Conservation (phyloP, 2,797 vertebrate genomes). For the Oryzias sinensis region DNA sequence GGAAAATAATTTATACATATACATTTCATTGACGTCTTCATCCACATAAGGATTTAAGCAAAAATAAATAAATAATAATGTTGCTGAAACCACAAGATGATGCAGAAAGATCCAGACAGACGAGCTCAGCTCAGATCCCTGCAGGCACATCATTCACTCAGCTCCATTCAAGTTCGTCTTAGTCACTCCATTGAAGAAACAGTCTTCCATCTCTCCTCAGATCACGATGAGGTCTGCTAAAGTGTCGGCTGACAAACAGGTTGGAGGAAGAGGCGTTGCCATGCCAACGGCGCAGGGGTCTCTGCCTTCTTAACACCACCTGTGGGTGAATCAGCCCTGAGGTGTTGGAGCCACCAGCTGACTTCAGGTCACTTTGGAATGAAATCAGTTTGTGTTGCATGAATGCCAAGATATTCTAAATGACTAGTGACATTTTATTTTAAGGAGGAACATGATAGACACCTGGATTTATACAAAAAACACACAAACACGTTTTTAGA, state of each 20-base stretch:
- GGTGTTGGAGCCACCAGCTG: background rate
- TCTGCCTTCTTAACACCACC: conserved; percentile 23
- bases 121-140: background rate
- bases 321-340: conserved; percentile 37
- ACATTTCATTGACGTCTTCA: too few species aligned
- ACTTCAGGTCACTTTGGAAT: conserved; percentile 3
- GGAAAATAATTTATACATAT: too few species aligned
- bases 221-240: conserved; percentile 18
- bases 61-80: too few species aligned
- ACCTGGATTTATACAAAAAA: conserved; percentile 42
- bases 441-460: conserved; percentile 25
- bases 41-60: too few species aligned
- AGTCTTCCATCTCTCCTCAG: background rate
- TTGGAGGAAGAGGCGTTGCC: conserved; percentile 31
- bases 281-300: conserved; percentile 42
- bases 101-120: background rate
- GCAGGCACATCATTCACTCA: background rate
- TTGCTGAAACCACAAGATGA: too few species aligned
- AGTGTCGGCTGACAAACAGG: conserved; percentile 26
- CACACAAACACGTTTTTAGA: background rate
- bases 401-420: too few species aligned
- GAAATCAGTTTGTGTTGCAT: too few species aligned
- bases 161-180: background rate
- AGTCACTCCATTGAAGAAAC: conserved; percentile 1
- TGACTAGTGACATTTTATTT: too few species aligned